Percentiles rank a stretch among this genome's conserved stretches.
Conservation (phyloP, 2,888 invertebrate species). For the Rapana venosa region DNA sequence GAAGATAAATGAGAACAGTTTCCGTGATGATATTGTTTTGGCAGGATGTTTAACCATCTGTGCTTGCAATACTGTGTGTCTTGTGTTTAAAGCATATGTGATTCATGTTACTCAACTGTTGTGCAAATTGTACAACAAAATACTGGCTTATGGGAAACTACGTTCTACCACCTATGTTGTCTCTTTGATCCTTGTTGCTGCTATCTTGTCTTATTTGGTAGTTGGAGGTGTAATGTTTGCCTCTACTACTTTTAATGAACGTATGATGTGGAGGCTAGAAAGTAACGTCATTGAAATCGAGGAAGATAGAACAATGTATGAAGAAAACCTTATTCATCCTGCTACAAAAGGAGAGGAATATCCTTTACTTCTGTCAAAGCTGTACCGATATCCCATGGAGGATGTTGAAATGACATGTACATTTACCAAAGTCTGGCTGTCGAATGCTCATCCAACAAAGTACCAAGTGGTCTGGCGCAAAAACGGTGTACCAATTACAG, state of each 20-base stretch:
- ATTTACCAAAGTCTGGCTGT: neutral
- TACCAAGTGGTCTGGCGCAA: constrained; percentile 19
- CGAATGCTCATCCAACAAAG: neutral
- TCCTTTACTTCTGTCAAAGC: neutral
- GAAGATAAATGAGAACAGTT: too few species aligned
- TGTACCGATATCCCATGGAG: constrained; percentile 26
- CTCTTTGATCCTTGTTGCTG: neutral
- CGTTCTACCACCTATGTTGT: neutral
- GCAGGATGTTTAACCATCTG: neutral
- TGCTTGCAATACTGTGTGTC: neutral
- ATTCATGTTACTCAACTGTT: neutral
- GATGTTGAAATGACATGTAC: neutral
- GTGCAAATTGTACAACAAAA: neutral
- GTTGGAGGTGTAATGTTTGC: neutral
- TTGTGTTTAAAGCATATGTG: neutral
- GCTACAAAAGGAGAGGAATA: neutral
- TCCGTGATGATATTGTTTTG: neutral
- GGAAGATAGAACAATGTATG: neutral
- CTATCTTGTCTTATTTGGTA: neutral
- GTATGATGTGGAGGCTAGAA: neutral
- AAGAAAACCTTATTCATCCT: neutral
- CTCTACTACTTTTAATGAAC: neutral
- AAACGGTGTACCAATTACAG: neutral
- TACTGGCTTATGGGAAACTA: neutral
- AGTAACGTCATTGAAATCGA: constrained; percentile 4